A percentile compares a stretch with the other conserved stretches of the same genome.
Evolutionary conservation across 2,113 vertebrate species (phyloP).

Genomic region (Petromus typicus): DNA sequence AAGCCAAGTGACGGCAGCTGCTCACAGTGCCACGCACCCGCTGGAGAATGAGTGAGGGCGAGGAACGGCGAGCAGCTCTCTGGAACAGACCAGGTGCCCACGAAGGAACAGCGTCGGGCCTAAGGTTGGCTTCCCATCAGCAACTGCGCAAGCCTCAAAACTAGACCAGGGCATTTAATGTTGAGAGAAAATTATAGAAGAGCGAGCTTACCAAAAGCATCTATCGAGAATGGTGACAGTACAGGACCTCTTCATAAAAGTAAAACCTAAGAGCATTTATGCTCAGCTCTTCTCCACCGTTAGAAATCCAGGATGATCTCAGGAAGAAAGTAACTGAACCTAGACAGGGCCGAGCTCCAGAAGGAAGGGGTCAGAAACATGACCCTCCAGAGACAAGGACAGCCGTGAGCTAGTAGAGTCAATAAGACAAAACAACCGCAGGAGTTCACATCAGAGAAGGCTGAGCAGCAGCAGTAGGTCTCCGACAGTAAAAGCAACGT

Average conservation of each 20-base stretch:
- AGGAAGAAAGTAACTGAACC: background rate
- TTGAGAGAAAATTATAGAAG: background rate
- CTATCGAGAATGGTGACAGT: background rate
- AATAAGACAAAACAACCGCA: background rate
- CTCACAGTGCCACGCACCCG: background rate
- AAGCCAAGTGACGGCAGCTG: background rate
- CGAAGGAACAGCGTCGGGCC: background rate
- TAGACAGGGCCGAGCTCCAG: background rate
- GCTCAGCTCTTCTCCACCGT: background rate
- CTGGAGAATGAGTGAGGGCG: background rate
- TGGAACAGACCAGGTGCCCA: background rate
- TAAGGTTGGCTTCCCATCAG: background rate
- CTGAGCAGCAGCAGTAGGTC: background rate
- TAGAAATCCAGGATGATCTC: slow-evolving; percentile 1
- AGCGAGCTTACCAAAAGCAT: background rate
- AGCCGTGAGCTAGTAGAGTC: background rate
- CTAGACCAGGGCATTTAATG: background rate
- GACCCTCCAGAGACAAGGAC: background rate
- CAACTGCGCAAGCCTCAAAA: background rate
- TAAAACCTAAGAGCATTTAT: background rate
- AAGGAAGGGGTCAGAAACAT: background rate
- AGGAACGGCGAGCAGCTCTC: background rate
- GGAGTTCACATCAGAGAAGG: background rate
- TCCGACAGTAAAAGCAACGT: background rate
- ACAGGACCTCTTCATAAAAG: slow-evolving; percentile 20